These are phyloP conservation scores for Leptestheria dahalacensis DNA, from an alignment of 1,140 invertebrate species.

Conservation along the genomic window DNA sequence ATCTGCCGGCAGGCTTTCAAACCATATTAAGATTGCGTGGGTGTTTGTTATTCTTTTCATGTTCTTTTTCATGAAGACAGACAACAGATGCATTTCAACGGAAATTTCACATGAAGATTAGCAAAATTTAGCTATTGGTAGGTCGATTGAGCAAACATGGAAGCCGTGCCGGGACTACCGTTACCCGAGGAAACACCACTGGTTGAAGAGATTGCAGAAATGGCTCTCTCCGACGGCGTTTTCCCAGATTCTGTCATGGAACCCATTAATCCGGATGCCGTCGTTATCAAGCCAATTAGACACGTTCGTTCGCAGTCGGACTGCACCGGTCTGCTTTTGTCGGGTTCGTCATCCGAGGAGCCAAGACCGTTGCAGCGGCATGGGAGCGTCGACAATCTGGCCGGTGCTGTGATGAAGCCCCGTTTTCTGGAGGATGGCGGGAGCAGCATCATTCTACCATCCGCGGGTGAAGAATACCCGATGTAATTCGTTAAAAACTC, in stretches of 20 bases:
- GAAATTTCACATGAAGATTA: background rate
- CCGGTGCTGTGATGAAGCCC: background rate
- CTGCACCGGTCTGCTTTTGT: background rate
- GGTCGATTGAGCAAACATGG: no score
- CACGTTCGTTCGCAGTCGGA: constrained; percentile 14
- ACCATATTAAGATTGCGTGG: no score
- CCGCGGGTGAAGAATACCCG: constrained; percentile 34
- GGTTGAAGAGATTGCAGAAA: background rate
- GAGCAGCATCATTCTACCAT: constrained; percentile 36
- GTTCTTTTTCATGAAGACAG: no score
- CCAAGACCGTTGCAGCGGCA: background rate
- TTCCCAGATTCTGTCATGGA: background rate
- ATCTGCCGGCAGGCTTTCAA: no score
- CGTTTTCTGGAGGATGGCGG: constrained; percentile 43
- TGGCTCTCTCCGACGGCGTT: background rate
- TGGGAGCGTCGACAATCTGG: background rate
- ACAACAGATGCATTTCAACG: no score
- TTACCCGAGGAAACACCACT: no score
- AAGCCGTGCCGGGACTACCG: no score
- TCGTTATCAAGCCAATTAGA: background rate
- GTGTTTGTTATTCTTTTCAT: no score
- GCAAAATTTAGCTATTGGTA: no score
- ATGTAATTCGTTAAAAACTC: background rate
- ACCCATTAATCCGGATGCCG: background rate
- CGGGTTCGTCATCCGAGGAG: background rate